Percentiles rank a stretch among this genome's conserved stretches.
These are phyloP conservation scores for Antedon mediterranea DNA, from an alignment of 53 echinoderm and acorn worm species.

Conservation along the genomic window DNA sequence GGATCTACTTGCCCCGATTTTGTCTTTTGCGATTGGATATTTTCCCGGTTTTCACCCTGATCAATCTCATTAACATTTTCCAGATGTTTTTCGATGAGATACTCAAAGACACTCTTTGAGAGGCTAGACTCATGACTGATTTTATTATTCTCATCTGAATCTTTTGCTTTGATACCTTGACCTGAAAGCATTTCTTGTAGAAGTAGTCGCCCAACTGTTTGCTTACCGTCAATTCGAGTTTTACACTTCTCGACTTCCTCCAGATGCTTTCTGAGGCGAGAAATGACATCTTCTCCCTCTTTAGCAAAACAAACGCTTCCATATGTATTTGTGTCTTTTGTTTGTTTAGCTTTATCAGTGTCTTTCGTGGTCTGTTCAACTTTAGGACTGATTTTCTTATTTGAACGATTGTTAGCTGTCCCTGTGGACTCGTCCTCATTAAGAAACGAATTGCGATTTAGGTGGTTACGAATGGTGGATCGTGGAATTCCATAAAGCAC, in stretches of 20 bases:
- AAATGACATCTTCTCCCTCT: background rate
- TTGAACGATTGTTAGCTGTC: background rate
- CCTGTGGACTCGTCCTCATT: background rate
- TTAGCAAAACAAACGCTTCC: background rate
- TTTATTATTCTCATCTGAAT: background rate
- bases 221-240: constrained; percentile 28
- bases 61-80: constrained; percentile 60
- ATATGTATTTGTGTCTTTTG: background rate
- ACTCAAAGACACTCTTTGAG: constrained; percentile 72
- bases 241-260: background rate
- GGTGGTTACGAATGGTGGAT: constrained; percentile 98
- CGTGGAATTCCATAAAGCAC: constrained; percentile 96
- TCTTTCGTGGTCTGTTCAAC: background rate
- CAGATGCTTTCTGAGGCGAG: background rate
- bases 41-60: constrained; percentile 4
- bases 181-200: constrained; percentile 31
- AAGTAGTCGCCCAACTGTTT: constrained; percentile 69
- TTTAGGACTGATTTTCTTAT: background rate
- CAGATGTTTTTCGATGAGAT: constrained; percentile 67
- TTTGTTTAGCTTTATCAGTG: background rate
- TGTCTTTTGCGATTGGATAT: background rate
- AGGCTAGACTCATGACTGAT: constrained; percentile 27
- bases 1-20: constrained; percentile 20
- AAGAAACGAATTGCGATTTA: constrained; percentile 37
- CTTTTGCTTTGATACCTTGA: background rate